These are phyloP conservation scores for Aplocera efformata DNA, from an alignment of 2,888 invertebrate genomes.

Conservation along the genomic window DNA sequence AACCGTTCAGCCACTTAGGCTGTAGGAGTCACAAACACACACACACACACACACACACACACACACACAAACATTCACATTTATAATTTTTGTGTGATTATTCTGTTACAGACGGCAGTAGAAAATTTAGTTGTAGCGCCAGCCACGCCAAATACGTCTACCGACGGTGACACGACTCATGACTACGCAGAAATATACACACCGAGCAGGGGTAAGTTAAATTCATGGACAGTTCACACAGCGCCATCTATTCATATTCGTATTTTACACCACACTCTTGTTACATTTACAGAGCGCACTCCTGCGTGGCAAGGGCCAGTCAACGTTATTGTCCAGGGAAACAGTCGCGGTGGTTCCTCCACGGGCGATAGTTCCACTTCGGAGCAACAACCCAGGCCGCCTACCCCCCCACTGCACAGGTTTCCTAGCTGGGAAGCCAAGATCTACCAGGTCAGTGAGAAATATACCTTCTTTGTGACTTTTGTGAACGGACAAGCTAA, in stretches of 20 bases:
- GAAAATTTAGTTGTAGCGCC: conserved; percentile 76
- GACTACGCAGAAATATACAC: conserved; percentile 97
- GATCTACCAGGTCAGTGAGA: conserved; percentile 91
- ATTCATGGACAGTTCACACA: too few relatives aligned
- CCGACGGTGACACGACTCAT: conserved; percentile 86
- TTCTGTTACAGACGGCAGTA: conserved; percentile 67
- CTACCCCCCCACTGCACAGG: conserved; percentile 94
- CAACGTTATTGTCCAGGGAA: conserved; percentile 73
- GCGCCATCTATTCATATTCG: too few relatives aligned
- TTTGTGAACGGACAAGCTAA: too few relatives aligned
- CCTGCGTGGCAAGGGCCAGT: conserved; percentile 76
- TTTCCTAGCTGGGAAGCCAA: conserved; percentile 98
- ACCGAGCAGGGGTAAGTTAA: conserved; percentile 88
- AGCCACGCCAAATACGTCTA: conserved; percentile 82
- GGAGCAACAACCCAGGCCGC: conserved; percentile 80
- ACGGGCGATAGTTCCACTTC: conserved; percentile 70
- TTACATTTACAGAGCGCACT: conserved; percentile 54
- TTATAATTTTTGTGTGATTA: too few relatives aligned
- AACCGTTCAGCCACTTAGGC: too few relatives aligned
- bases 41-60: too few relatives aligned
- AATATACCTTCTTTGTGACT: conserved; percentile 3
- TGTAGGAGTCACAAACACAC: too few relatives aligned
- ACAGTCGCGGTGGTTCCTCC: conserved; percentile 78
- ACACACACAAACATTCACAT: too few relatives aligned
- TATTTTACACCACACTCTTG: too few relatives aligned